These are phyloP conservation scores for Colius striatus DNA, from an alignment of 2,113 vertebrate genomes.

Conservation along the genomic window DNA sequence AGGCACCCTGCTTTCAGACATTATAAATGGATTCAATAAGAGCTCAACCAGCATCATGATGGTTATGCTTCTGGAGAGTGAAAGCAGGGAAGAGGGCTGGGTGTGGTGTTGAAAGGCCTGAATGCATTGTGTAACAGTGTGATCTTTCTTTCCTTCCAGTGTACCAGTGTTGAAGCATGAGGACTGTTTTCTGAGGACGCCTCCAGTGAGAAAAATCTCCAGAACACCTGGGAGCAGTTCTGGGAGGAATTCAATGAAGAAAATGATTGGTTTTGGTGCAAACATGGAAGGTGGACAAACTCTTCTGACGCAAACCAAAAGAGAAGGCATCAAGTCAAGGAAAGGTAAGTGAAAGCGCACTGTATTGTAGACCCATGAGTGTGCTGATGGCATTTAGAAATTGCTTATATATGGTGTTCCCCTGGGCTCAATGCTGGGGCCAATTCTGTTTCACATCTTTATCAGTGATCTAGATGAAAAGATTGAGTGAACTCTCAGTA, in stretches of 20 bases:
- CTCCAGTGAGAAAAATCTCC: conserved; percentile 19
- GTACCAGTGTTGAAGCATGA: conserved; percentile 5
- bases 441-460: no score
- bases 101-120: not conserved
- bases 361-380: not conserved
- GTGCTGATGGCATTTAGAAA: not conserved
- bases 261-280: conserved; percentile 53
- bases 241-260: conserved; percentile 45
- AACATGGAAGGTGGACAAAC: not conserved
- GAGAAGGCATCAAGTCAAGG: conserved; percentile 3
- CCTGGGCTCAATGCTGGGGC: no score
- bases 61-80: not conserved
- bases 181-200: conserved; percentile 11
- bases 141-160: conserved; percentile 56
- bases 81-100: not conserved
- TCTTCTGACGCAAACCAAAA: conserved; percentile 17
- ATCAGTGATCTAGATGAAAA: no score
- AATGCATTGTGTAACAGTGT: not conserved
- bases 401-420: not conserved
- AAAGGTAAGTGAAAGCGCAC: conserved; percentile 62
- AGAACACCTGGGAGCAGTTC: not conserved
- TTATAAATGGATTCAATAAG: not conserved
- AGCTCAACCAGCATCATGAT: not conserved
- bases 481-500: no score
- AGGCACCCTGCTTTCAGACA: not conserved